Evolutionary conservation across 2,888 invertebrate genomes (phyloP).

Genomic region (Nymphalis urticae): DNA sequence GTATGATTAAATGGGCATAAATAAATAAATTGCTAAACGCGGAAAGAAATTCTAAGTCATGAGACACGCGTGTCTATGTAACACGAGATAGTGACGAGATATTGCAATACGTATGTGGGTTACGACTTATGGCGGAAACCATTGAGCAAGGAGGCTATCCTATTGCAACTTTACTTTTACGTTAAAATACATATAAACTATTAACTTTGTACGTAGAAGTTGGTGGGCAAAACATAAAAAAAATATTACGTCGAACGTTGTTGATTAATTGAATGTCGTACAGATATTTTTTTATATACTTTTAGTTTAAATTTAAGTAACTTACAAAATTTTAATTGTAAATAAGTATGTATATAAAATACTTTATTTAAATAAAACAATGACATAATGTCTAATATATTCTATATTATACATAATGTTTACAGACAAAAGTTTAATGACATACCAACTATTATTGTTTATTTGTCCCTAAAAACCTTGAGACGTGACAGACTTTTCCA

Average conservation of each 20-base stretch:
- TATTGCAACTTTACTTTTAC: neutral
- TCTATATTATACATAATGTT: too few species aligned
- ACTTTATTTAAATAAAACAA: too few species aligned
- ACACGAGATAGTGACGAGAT: neutral
- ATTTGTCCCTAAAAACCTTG: constrained; percentile 1
- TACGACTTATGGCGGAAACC: constrained; percentile 1
- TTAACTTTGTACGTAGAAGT: too few species aligned
- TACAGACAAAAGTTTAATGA: too few species aligned
- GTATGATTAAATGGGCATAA: neutral
- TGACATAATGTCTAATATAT: too few species aligned
- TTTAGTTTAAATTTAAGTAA: too few species aligned
- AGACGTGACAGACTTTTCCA: neutral
- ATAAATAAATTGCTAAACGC: neutral
- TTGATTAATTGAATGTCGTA: too few species aligned
- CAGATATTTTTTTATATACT: too few species aligned
- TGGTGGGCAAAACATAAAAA: too few species aligned
- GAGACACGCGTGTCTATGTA: neutral
- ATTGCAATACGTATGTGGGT: constrained; percentile 3
- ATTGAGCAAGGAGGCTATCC: constrained; percentile 5
- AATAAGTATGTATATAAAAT: too few species aligned
- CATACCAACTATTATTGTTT: neutral
- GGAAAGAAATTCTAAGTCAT: neutral
- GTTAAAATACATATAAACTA: neutral
- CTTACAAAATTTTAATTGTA: too few species aligned
- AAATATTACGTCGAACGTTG: too few species aligned